Base-by-base conservation (phyloP, 2,797 vertebrate genomes). In the Ptychadena robeensis region DNA sequence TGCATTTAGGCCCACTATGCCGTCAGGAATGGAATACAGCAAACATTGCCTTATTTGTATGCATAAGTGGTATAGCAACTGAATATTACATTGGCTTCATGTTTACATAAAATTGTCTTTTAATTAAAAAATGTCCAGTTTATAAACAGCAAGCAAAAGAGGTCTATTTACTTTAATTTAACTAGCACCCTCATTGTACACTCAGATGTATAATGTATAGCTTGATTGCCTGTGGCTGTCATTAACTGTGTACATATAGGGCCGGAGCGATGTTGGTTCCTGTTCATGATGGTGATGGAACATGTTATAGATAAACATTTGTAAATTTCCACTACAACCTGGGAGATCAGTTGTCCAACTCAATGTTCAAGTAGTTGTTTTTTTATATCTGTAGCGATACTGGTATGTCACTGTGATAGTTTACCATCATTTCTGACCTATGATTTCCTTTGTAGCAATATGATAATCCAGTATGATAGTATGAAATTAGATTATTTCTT, bases 91-190 rank as follows among this genome's bases (percentile, higher is more conserved):
- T 85, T 71, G 30, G 64, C 53, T n/a, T 38, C 53, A 69, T 80
- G 68, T 85, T 85, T 80, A 75, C 82, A 75, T 64, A 75, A 71
- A 75, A 70, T 31, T n/a, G 9, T 1, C 30, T 80, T 80, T 66
- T 85, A 80, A 85, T 85, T 80, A 80, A 79, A 80, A 74, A 80
- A 76, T 53, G 48, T n/a, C 57, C 37, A 80, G 66, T 85, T 80
- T 80, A 85, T 69, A 80, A 73, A 80, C 66, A 44, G 82, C 77
- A 75, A 80, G 79, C 71, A 48, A 61, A 38, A 72, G 48, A 34
- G 6, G 40, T 73, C 71, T 84, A 38, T 84, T 84, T 80, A 73
- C 65, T 68, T 75, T 75, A 80, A 85, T 85, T 73, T 37, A 32
- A 44, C 53, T 67, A 71, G 40, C 10, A 77, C 18, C 44, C 70